phyloP scores from a whole-genome alignment of 2,797 vertebrate genomes.

The Ispidina picta region DNA sequence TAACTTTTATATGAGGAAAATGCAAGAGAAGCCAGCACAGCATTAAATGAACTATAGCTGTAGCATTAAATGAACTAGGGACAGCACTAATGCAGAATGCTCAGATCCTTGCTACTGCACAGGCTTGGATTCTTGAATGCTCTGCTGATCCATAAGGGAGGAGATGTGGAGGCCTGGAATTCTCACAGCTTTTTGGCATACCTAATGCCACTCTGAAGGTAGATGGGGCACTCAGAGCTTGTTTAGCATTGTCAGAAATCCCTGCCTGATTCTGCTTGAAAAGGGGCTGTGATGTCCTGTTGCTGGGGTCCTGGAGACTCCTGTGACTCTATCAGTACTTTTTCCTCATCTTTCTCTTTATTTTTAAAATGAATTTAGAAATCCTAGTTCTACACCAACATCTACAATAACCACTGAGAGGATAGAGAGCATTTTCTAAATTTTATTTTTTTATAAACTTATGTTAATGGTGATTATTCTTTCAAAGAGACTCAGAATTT shows the following conservation, averaged over 20 bases:
- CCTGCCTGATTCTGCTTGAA: background rate
- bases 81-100: constrained; percentile 50
- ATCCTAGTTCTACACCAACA: background rate
- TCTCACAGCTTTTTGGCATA: constrained; percentile 7
- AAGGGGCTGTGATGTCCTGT: background rate
- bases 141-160: constrained; percentile 9
- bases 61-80: constrained; percentile 67
- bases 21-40: constrained; percentile 71
- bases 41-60: constrained; percentile 71
- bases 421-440: background rate
- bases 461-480: background rate
- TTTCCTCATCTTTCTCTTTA: background rate
- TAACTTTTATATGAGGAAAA: constrained; percentile 78
- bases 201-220: background rate
- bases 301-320: background rate
- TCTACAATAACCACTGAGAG: background rate
- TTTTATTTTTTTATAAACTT: background rate
- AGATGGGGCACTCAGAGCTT: background rate
- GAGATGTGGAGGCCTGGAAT: background rate
- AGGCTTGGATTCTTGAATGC: constrained; percentile 22
- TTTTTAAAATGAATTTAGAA: background rate
- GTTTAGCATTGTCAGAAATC: background rate
- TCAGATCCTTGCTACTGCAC: constrained; percentile 11
- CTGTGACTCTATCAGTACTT: rapidly evolving
- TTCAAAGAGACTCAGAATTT: background rate